These are phyloP conservation scores for Willisornis vidua DNA, from an alignment of 2,113 vertebrate genomes.

Conservation along the genomic window DNA sequence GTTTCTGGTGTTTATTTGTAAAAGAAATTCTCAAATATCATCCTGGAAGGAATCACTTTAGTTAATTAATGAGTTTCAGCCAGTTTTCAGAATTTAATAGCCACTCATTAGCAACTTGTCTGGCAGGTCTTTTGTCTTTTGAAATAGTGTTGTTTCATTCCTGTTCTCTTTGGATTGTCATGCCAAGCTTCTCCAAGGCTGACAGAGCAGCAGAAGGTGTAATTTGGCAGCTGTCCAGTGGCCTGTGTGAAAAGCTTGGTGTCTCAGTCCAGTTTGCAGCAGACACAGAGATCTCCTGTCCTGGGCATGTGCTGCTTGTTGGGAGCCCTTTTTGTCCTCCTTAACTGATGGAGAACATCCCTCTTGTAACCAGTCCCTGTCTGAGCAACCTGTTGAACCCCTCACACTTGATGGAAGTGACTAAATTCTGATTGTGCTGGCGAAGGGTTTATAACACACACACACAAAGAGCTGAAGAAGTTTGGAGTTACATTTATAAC, in stretches of 20 bases:
- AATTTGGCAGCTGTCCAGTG: background rate
- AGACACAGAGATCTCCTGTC: background rate
- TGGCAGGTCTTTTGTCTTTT: background rate
- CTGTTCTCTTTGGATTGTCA: background rate
- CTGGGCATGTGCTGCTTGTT: background rate
- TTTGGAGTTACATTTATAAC: background rate
- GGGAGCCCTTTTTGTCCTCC: background rate
- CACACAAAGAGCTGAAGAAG: background rate
- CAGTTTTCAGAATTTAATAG: background rate
- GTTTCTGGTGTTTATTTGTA: background rate
- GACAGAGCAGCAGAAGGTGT: background rate
- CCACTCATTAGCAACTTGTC: background rate
- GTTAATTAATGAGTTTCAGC: background rate
- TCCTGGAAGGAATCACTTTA: background rate
- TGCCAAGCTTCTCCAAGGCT: background rate
- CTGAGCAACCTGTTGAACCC: background rate
- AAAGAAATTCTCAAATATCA: background rate
- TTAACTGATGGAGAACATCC: no score
- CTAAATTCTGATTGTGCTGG: background rate
- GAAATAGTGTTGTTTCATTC: background rate
- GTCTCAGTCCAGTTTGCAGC: background rate
- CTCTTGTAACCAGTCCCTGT: background rate
- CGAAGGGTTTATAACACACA: background rate
- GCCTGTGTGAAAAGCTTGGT: background rate
- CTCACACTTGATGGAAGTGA: background rate